Evolutionary conservation across 2,888 invertebrate species (phyloP).

Genomic region (Luffia ferchaultella): DNA sequence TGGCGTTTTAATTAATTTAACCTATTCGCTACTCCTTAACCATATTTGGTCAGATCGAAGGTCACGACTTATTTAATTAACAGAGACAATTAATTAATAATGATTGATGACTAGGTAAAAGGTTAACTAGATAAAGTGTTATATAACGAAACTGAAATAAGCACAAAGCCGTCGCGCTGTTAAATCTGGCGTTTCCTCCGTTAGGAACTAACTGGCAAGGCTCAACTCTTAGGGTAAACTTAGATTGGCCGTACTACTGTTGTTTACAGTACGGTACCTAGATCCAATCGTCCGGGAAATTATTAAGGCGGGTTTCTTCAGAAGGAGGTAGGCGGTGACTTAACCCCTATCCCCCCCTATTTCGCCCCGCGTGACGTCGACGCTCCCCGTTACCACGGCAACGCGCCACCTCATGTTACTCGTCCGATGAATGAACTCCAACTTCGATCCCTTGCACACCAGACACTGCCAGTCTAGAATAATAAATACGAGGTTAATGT

Average conservation of each 20-base stretch:
- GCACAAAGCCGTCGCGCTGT: too few relatives aligned
- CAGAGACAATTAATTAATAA: too few relatives aligned
- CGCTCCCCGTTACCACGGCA: constrained; percentile 36
- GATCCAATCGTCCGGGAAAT: constrained; percentile 45
- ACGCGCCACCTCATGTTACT: constrained; percentile 46
- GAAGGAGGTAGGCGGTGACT: constrained; percentile 4
- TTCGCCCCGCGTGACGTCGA: constrained; percentile 19
- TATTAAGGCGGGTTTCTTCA: constrained; percentile 29
- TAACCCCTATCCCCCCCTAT: too few relatives aligned
- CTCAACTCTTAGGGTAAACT: constrained; percentile 21
- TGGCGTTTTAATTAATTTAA: too few relatives aligned
- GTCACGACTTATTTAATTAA: too few relatives aligned
- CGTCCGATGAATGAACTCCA: constrained; percentile 46
- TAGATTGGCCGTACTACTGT: constrained; percentile 30
- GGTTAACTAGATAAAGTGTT: too few relatives aligned
- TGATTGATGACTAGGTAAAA: too few relatives aligned
- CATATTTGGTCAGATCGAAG: too few relatives aligned
- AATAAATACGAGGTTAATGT: too few relatives aligned
- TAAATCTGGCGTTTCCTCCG: background rate
- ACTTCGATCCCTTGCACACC: constrained; percentile 19
- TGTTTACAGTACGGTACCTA: constrained; percentile 33
- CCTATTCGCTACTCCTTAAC: too few relatives aligned
- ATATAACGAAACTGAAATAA: too few relatives aligned
- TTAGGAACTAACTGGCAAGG: background rate
- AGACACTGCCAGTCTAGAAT: background rate